Evolutionary conservation across 1,140 invertebrate species (phyloP).

Genomic region (Cotesia chilonis): DNA sequence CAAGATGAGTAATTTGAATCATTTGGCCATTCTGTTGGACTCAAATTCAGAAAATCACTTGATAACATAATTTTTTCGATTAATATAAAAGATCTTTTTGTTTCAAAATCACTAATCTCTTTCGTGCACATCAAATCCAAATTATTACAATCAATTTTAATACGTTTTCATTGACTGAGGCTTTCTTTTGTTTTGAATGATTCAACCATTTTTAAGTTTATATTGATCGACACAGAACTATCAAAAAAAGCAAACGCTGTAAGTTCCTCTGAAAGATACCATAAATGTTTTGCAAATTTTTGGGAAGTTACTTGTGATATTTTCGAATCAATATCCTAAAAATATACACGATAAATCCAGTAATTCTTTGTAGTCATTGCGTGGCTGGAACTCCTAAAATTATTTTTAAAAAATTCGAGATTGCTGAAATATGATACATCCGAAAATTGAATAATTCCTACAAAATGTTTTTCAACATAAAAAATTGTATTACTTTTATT

Average conservation of each 20-base stretch:
- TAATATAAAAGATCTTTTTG: constrained; percentile 11
- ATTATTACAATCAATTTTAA: constrained; percentile 8
- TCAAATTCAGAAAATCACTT: not conserved
- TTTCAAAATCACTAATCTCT: constrained; percentile 4
- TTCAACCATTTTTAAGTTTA: constrained; percentile 39
- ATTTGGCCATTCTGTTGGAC: constrained; percentile 11
- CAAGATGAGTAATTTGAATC: constrained; percentile 3
- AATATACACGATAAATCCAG: constrained; percentile 58
- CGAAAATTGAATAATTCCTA: constrained; percentile 13
- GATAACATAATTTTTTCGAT: constrained; percentile 3
- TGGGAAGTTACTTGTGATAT: constrained; percentile 12
- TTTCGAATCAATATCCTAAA: constrained; percentile 45
- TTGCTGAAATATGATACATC: not conserved
- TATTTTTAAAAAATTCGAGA: constrained; percentile 2
- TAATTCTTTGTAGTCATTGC: constrained; percentile 58
- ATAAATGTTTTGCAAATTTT: constrained; percentile 42
- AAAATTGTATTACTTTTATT: constrained; percentile 28
- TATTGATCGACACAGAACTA: constrained; percentile 36
- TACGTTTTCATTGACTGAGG: not conserved
- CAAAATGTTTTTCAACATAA: constrained; percentile 2
- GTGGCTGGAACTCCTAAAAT: constrained; percentile 7
- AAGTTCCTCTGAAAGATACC: constrained; percentile 47
- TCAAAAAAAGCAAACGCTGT: constrained; percentile 50
- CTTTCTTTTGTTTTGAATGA: not conserved
- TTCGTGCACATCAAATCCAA: not conserved